Conservation (phyloP, 2,888 invertebrate genomes). For the Ochropacha duplaris region DNA sequence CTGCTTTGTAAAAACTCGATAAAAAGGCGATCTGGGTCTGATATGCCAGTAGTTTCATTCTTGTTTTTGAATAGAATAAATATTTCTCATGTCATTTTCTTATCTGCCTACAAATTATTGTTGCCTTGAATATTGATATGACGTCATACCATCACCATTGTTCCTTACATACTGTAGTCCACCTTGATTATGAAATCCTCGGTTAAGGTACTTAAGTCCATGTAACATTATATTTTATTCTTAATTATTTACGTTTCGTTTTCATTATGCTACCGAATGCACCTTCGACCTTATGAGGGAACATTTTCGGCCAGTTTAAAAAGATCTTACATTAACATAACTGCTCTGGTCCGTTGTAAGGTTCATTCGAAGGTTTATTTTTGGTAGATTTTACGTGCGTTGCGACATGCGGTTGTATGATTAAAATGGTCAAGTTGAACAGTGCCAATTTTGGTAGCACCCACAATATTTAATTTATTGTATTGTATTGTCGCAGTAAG, state of each 20-base stretch:
- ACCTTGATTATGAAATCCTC: slow-evolving; percentile 41
- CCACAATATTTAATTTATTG: slow-evolving; percentile 58
- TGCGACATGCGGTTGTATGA: slow-evolving; percentile 22
- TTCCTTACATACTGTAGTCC: slow-evolving; percentile 19
- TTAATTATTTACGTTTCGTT: slow-evolving; percentile 35
- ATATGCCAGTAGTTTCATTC: background rate
- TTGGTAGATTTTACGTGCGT: slow-evolving; percentile 6
- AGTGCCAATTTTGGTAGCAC: slow-evolving; percentile 67
- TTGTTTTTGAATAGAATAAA: background rate
- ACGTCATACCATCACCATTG: slow-evolving; percentile 20
- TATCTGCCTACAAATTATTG: slow-evolving; percentile 14
- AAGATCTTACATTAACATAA: slow-evolving; percentile 1
- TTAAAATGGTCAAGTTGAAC: slow-evolving; percentile 44
- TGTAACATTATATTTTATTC: slow-evolving; percentile 12
- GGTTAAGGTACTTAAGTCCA: slow-evolving; percentile 23
- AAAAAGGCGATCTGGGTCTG: background rate
- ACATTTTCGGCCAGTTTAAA: slow-evolving; percentile 16
- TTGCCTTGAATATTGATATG: slow-evolving; percentile 15
- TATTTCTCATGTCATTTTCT: background rate
- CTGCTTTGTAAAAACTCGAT: background rate
- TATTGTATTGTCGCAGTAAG: slow-evolving; percentile 47
- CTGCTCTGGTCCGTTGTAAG: slow-evolving; percentile 5
- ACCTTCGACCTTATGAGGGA: slow-evolving; percentile 31
- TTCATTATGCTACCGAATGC: slow-evolving; percentile 40
- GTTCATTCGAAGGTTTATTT: slow-evolving; percentile 15